Evolutionary conservation across 2,888 invertebrate species (phyloP).

Genomic region (Noctua janthe): DNA sequence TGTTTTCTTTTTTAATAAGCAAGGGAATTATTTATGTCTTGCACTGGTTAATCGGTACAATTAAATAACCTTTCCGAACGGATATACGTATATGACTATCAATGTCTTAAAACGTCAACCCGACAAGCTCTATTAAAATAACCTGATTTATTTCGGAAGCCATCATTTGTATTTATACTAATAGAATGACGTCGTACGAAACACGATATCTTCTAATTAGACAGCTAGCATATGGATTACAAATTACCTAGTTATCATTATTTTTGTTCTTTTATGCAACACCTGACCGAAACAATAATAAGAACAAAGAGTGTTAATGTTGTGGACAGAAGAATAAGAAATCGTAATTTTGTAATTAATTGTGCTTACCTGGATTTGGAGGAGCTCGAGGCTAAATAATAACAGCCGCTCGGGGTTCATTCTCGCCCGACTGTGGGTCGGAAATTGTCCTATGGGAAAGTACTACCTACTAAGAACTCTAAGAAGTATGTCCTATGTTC

Average conservation of each 20-base stretch:
- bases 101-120: not conserved
- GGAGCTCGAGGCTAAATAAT: too few relatives aligned
- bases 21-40: not conserved
- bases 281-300: not conserved
- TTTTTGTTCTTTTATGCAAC: not conserved
- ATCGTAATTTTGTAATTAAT: not conserved
- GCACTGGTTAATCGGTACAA: not conserved
- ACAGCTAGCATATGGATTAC: conserved; percentile 4
- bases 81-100: not conserved
- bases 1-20: not conserved
- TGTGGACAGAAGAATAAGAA: not conserved
- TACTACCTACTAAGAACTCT: not conserved
- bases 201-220: conserved; percentile 5
- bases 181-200: conserved; percentile 20
- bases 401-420: too few relatives aligned
- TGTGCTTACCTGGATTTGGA: not conserved
- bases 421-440: too few relatives aligned
- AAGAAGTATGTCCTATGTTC: not conserved
- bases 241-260: conserved; percentile 4
- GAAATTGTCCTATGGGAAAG: not conserved
- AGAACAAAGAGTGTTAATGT: not conserved
- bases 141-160: conserved; percentile 20
- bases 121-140: conserved; percentile 12
- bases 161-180: conserved; percentile 19
- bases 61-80: not conserved